Evolutionary conservation across 53 echinoderm and acorn worm species (phyloP).

Genomic region (Patiria pectinifera): DNA sequence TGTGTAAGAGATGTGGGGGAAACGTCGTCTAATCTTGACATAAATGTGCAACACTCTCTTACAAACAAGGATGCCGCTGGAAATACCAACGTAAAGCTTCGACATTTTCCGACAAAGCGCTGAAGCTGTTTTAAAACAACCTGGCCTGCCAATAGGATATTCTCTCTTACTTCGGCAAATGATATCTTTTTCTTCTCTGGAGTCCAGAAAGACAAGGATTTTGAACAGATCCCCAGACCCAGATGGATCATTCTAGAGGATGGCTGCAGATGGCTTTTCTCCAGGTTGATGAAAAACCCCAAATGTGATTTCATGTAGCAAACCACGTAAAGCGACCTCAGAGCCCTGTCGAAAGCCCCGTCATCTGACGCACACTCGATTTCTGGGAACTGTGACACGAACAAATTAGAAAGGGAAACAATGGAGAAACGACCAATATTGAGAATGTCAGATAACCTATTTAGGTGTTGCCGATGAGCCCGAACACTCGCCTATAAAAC

Average conservation of each 20-base stretch:
- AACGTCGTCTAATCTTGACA: too few species aligned
- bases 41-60: conserved; percentile 11
- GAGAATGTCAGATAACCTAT: too few species aligned
- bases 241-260: conserved; percentile 22
- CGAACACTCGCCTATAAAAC: conserved; percentile 20
- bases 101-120: conserved; percentile 11
- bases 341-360: too few species aligned
- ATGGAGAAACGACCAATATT: not conserved
- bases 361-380: too few species aligned
- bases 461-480: not conserved
- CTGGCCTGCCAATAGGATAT: not conserved
- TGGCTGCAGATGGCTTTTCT: conserved; percentile 35
- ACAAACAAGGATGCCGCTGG: conserved; percentile 17
- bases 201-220: conserved; percentile 39
- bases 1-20: not conserved
- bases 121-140: conserved; percentile 14
- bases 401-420: too few species aligned
- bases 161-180: conserved; percentile 30
- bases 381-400: too few species aligned
- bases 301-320: conserved; percentile 27
- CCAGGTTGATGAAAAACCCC: conserved; percentile 25
- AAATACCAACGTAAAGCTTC: conserved; percentile 17
- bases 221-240: conserved; percentile 25
- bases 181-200: conserved; percentile 21
- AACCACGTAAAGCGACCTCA: conserved; percentile 17